Conservation (phyloP, 2,797 vertebrate genomes). For the Schizopygopsis pylzovi region DNA sequence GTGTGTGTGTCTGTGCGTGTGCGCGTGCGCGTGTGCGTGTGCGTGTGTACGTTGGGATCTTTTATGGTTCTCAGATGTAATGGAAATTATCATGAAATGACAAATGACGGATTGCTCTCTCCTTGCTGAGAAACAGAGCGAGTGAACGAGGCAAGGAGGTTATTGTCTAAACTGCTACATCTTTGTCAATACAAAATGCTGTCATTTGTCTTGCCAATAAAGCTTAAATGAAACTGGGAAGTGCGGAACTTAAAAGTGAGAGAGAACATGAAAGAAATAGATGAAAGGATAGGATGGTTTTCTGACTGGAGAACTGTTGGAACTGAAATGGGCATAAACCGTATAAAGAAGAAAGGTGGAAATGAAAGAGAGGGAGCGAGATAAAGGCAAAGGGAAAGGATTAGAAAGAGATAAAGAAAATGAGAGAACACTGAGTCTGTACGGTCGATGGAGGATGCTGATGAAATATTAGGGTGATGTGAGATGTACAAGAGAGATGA, state of each 20-base stretch:
- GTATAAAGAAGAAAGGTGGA: background rate
- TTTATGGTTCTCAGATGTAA: conserved; percentile 28
- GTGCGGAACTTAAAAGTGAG: conserved; percentile 10
- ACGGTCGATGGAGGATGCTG: background rate
- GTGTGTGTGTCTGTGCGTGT: background rate
- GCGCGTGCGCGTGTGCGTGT: background rate
- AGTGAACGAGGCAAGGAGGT: background rate
- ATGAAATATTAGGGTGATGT: conserved; percentile 9
- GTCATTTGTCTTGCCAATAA: conserved; percentile 2
- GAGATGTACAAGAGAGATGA: conserved; percentile 5
- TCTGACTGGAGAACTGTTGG: background rate
- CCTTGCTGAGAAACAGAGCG: conserved; percentile 4
- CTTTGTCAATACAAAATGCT: conserved; percentile 5
- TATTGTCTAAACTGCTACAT: conserved; percentile 17
- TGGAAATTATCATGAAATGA: conserved; percentile 25
- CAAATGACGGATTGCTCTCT: conserved; percentile 13
- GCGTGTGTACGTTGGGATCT: background rate
- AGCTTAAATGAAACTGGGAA: background rate
- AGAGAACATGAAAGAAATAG: conserved; percentile 9
- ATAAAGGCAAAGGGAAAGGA: background rate
- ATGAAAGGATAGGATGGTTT: background rate
- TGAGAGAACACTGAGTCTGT: background rate
- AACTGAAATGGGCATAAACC: background rate
- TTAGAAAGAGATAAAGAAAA: conserved; percentile 4
- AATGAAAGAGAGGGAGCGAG: background rate